Base-by-base conservation (phyloP, 2,797 vertebrate genomes). In the Galaxias olidus region DNA sequence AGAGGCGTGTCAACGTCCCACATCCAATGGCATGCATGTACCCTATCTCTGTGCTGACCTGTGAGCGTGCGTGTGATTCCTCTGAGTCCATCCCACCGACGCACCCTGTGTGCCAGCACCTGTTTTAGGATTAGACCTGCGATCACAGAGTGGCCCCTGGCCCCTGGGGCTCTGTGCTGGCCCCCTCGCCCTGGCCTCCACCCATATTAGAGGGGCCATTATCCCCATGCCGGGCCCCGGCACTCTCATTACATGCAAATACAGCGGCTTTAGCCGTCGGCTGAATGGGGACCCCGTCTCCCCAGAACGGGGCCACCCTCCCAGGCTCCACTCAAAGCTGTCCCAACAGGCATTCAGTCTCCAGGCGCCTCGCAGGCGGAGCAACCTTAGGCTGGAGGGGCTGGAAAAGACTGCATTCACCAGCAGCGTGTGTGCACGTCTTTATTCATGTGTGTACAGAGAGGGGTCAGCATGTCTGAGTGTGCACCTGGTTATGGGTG, bases 201-300 rank as follows among this genome's bases (percentile, higher is more conserved):
- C 82, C 61, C 70, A 83, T 81, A 86, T 84, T 85, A 81, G 71
- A 45, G 56, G 44, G 0, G 17, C 76, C 65, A 82, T 86, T 86
- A 82, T 81, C 66, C 73, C 69, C 18, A 13, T 1, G 61, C 56
- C 56, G 76, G 82, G 77, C 72, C 81, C 78, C 87, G 88, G 86
- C 73, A 79, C 89, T 87, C 86, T 87, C 78, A 91, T 91, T 93
- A 87, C 92, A 94, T 92, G 90, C 81, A 93, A 92, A 93, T 92
- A 83, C 76, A 71, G 64, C 61, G 68, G 80, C 86, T 87, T 90
- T 90, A 90, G 87, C 80, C 80, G 85, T 89, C 85, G 75, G 79
- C 86, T 86, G 90, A 92, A 91, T 86, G 78, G 87, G 89, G 86
- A 41, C 64, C 66, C 71, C 12, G 12, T 12, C 65, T 79, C 65